phyloP scores from a whole-genome alignment of 2,797 vertebrate genomes.

The Leptodactylus fallax region DNA sequence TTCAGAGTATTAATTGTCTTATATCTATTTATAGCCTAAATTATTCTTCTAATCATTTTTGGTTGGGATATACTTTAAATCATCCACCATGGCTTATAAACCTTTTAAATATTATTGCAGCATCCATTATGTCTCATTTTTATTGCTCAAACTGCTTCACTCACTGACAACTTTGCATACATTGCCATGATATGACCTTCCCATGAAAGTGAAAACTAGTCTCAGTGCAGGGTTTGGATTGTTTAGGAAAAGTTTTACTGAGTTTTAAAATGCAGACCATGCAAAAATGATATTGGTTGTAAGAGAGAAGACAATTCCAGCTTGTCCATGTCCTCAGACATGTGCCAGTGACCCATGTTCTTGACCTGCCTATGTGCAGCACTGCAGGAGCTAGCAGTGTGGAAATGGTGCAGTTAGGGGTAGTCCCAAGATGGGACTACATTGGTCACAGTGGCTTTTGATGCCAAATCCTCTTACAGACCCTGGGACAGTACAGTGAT shows the following conservation, averaged over 20 bases:
- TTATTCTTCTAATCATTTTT: slow-evolving; percentile 23
- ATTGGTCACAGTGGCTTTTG: too few relatives aligned
- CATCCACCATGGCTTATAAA: background rate
- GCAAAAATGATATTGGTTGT: too few relatives aligned
- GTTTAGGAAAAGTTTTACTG: too few relatives aligned
- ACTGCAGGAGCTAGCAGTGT: too few relatives aligned
- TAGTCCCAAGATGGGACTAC: too few relatives aligned
- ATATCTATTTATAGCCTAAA: slow-evolving; percentile 13
- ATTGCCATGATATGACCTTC: background rate
- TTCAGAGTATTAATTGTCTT: slow-evolving; percentile 33
- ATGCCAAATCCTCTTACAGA: too few relatives aligned
- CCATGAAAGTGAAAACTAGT: slow-evolving; percentile 4
- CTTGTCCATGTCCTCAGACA: background rate
- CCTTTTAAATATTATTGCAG: background rate
- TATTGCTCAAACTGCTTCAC: background rate
- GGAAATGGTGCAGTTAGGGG: too few relatives aligned
- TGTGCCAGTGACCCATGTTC: background rate
- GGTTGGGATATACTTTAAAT: slow-evolving; percentile 20
- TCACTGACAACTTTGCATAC: background rate
- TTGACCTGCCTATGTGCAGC: too few relatives aligned
- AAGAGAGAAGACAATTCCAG: background rate
- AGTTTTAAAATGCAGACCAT: too few relatives aligned
- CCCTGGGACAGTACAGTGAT: too few relatives aligned
- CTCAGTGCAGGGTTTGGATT: background rate
- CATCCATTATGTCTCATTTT: background rate